Conservation (phyloP, 2,113 vertebrate species). For the Callorhinus ursinus region DNA sequence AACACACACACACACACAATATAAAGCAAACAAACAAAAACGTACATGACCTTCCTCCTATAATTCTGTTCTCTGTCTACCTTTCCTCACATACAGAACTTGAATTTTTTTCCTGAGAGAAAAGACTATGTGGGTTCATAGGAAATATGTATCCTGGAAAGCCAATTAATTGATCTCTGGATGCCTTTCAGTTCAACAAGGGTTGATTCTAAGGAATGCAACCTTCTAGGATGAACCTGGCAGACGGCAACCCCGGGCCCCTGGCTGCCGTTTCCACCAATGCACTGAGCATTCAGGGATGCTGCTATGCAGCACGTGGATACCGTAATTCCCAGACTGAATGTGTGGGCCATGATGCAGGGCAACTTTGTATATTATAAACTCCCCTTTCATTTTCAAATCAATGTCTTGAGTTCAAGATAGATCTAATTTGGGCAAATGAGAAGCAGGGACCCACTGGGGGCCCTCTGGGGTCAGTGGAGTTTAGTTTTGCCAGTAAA, state of each 20-base stretch:
- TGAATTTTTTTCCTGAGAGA: neutral
- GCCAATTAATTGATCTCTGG: neutral
- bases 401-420: neutral
- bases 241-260: fast-evolving
- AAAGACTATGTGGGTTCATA: neutral
- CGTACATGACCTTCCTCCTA: neutral
- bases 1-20: neutral
- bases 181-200: neutral
- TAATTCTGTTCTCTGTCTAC: neutral
- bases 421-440: neutral
- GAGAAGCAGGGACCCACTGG: neutral
- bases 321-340: neutral
- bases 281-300: no score
- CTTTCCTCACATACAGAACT: neutral
- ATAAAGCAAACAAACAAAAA: neutral
- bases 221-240: neutral
- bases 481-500: neutral
- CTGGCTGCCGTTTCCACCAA: neutral
- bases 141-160: neutral
- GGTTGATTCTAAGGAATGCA: neutral
- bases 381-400: neutral
- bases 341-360: neutral
- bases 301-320: neutral
- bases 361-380: neutral
- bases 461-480: neutral